Evolutionary conservation across 1,140 invertebrate genomes (phyloP), one percentile per base, ranked within the genome.

Genomic region (Heliconius hermathena): DNA sequence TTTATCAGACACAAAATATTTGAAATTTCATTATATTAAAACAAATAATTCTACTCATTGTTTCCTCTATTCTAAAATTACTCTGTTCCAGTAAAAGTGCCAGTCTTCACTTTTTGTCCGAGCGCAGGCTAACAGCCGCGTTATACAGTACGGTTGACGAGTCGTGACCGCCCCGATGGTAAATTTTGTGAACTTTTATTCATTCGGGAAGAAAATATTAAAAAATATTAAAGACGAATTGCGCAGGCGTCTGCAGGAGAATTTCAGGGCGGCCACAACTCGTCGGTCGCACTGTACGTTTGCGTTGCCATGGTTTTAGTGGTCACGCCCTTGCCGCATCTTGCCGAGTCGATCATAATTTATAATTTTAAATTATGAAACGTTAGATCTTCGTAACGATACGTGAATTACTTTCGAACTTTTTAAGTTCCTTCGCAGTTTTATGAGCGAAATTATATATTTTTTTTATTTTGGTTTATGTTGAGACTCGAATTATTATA

Each of bases 91-190:
- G 74, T 76, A 49, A 80, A 74, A 80, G 79, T 80, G 74, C 70
- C 54, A 41, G 72, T 74, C 49, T 74, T 52, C 73, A 57, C 76
- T 81, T 87, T 87, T 85, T 85, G 83, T 73, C 33, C 74, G 77
- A 78, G 38, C 79, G 71, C 72, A 60, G 83, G 82, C 79, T 81
- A 88, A 88, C 84, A 85, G 84, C 84, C 87, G 85, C 83, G 79
- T 87, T 84, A 75, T 75, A 52, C 18, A 52, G 18, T 52, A 52
- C 49, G 16, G 16, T 8, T 18, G 1, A 52, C 18, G 18, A 52
- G 6, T 52, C 16, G 1, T 52, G 49, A 16, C 49, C 49, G 49
- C 6, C 0, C 18, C 16, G 41, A 52, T 18, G 18, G 6, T 52
- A 46, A 4, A 16, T 46, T 46, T 46, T 46, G 13, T 6, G 18